phyloP scores from a whole-genome alignment of 1,140 invertebrate genomes.

The Laupala kohalensis region DNA sequence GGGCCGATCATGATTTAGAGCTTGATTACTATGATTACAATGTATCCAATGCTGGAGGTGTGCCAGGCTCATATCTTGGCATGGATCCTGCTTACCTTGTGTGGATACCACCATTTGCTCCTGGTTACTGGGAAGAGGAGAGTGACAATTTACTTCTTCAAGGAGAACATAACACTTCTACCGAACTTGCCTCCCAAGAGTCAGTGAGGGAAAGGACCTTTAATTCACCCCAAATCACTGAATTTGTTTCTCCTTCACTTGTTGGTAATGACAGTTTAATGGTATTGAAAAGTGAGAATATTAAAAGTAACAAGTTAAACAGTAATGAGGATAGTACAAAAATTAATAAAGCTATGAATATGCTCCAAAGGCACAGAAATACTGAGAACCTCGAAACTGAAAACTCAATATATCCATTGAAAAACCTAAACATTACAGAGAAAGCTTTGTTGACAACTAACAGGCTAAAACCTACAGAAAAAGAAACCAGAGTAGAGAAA shows the following conservation, averaged over 20 bases:
- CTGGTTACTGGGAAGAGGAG: conserved; percentile 16
- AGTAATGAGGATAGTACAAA: too few relatives aligned
- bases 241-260: neutral
- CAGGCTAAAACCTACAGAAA: conserved; percentile 26
- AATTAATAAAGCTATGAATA: too few relatives aligned
- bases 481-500: conserved; percentile 26
- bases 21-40: conserved; percentile 83
- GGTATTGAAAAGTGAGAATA: neutral
- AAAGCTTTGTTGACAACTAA: too few relatives aligned
- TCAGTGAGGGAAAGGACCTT: neutral
- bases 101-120: conserved; percentile 65
- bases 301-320: too few relatives aligned
- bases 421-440: too few relatives aligned
- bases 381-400: neutral
- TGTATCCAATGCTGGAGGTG: conserved; percentile 57
- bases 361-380: neutral
- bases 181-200: neutral
- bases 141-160: neutral
- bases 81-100: conserved; percentile 78
- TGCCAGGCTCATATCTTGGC: conserved; percentile 66
- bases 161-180: neutral
- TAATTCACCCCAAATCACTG: neutral
- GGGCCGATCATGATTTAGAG: conserved; percentile 62
- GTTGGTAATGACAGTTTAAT: neutral
- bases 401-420: too few relatives aligned